Conservation (phyloP, 2,113 vertebrate species). For the Entomyzon cyanotis region DNA sequence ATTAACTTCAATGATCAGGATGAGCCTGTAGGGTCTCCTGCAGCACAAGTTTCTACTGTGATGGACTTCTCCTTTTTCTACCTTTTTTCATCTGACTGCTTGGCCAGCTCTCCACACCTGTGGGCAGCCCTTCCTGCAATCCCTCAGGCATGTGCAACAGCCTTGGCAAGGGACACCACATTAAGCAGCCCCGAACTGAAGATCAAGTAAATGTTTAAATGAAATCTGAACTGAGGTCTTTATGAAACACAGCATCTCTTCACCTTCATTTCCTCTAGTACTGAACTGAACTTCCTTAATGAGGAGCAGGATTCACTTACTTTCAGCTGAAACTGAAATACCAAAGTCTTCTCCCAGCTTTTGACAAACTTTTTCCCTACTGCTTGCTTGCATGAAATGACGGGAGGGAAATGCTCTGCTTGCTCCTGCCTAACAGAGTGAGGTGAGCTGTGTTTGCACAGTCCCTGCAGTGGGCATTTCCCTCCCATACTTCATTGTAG, state of each 20-base stretch:
- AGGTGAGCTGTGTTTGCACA: accelerated
- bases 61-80: background rate
- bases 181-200: background rate
- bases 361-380: background rate
- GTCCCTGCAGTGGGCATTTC: background rate
- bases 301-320: background rate
- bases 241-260: background rate
- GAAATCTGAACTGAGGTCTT: background rate
- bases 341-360: background rate
- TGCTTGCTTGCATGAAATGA: background rate
- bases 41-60: background rate
- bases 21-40: background rate
- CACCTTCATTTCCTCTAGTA: background rate
- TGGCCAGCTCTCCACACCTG: background rate
- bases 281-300: background rate
- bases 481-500: background rate
- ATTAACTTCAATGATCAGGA: background rate
- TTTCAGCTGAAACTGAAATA: background rate
- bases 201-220: background rate
- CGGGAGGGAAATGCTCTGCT: background rate
- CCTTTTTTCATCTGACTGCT: background rate
- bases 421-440: background rate
- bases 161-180: background rate
- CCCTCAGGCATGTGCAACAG: background rate
- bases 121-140: background rate